phyloP scores from a whole-genome alignment of 1,140 invertebrate species.

The Gyrodactylus salaris region DNA sequence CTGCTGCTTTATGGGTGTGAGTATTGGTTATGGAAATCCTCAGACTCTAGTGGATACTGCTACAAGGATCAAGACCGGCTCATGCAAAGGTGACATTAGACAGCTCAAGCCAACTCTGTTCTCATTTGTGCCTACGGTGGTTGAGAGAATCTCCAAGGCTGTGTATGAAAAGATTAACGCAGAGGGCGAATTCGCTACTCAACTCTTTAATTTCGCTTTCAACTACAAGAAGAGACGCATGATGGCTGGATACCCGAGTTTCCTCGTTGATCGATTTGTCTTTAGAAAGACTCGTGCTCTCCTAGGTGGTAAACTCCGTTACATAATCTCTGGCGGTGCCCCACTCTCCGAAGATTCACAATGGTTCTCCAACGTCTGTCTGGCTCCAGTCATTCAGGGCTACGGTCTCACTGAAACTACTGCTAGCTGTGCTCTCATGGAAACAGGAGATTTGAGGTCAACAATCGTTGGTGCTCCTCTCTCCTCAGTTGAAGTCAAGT shows the following conservation, averaged over 20 bases:
- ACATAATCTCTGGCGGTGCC: conserved; percentile 62
- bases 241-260: conserved; percentile 18
- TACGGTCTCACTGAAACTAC: conserved; percentile 89
- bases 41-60: conserved; percentile 62
- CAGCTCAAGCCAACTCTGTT: conserved; percentile 62
- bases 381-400: conserved; percentile 56
- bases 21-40: conserved; percentile 55
- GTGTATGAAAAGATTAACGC: conserved; percentile 58
- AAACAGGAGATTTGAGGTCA: conserved; percentile 32
- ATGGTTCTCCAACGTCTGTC: conserved; percentile 56
- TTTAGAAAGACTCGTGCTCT: conserved; percentile 40
- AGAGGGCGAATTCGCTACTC: conserved; percentile 23
- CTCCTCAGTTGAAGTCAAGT: conserved; percentile 42
- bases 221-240: conserved; percentile 44
- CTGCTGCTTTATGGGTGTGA: conserved; percentile 34
- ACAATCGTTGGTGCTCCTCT: conserved; percentile 62
- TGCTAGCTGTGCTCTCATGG: conserved; percentile 56
- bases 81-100: conserved; percentile 38
- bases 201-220: conserved; percentile 48
- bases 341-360: conserved; percentile 78
- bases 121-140: conserved; percentile 66
- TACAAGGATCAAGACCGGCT: conserved; percentile 62
- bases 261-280: conserved; percentile 29
- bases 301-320: conserved; percentile 45
- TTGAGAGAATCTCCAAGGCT: conserved; percentile 71